Evolutionary conservation across 1,140 invertebrate species (phyloP), one percentile per base, ranked within the genome.

Genomic region (Drosophila kurseongensis): DNA sequence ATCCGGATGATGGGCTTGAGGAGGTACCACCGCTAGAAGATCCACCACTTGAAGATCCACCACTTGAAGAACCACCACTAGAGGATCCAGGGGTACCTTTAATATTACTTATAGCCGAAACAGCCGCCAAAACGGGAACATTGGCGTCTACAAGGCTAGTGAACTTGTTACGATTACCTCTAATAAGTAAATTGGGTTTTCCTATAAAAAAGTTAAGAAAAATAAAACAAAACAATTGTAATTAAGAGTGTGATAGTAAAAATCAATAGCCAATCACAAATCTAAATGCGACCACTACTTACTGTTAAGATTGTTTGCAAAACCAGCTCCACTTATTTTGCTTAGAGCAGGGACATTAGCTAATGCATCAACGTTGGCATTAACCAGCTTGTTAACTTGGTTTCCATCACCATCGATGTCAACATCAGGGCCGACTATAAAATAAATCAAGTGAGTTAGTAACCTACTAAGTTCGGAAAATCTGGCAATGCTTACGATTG

Each of bases 401-500:
- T 59, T 59, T 9, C 48, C 10, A 16, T 38, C 38, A 16, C 57
- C 57, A n/a, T 12, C 32, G 3, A 59, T 27, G n/a, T 48, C 32
- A 35, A 48, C 32, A 27, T 18, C 35, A 3, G 57, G 35, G 5
- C 36, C 65, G 12, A 50, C 65, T 68, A 23, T 13, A 16, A 18
- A 14, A 47, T 4, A 38, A 12, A 16, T 36, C 0, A 18, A 35
- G 1, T 36, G 0, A 12, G 7, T 52, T 6, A 3, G 50, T 36
- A 12, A 52, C 10, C 12, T 5, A 18, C 18, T 7, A 18, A 6
- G 8, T 1, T 10, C 5, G 27, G 3, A 16, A 9, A 9, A 29
- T 10, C 10, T 3, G 7, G 5, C 6, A 14, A 2, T 7, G 27
- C 67, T 71, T 65, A 71, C 67, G 27, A 47, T 42, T 59, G 0